Evolutionary conservation across 2,797 vertebrate species (phyloP).

Genomic region (Etheostoma nigrum): DNA sequence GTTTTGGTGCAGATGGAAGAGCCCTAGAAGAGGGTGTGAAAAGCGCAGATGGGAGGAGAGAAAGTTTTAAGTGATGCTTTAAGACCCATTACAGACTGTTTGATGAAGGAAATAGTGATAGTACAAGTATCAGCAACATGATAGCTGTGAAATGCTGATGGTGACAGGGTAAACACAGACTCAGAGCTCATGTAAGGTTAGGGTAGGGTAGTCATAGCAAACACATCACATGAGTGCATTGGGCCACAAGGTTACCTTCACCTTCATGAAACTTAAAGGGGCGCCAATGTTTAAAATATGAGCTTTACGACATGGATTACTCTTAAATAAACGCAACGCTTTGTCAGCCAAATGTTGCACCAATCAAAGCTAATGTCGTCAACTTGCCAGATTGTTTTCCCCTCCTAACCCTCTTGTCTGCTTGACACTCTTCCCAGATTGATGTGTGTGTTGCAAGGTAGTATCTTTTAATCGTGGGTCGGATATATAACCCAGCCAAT

Average conservation of each 20-base stretch:
- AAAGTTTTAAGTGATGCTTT: conserved; percentile 47
- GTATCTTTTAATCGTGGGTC: conserved; percentile 81
- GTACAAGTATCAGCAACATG: conserved; percentile 23
- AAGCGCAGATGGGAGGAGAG: conserved; percentile 24
- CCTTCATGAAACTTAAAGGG: conserved; percentile 76
- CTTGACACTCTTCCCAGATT: conserved; percentile 73
- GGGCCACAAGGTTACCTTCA: conserved; percentile 64
- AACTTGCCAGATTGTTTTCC: conserved; percentile 59
- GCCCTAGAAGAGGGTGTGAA: conserved; percentile 11
- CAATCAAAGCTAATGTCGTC: conserved; percentile 67
- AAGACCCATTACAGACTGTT: conserved; percentile 41
- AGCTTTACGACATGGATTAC: conserved; percentile 49
- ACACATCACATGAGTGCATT: conserved; percentile 43
- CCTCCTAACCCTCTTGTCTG: conserved; percentile 52
- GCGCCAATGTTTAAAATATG: conserved; percentile 73
- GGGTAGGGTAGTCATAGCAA: conserved; percentile 36
- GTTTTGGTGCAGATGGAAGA: conserved; percentile 32
- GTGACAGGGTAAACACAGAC: conserved; percentile 33
- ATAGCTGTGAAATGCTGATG: conserved; percentile 49
- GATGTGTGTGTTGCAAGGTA: conserved; percentile 75
- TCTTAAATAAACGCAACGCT: conserved; percentile 67
- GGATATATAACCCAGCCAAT: conserved; percentile 76
- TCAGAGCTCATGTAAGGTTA: conserved; percentile 33
- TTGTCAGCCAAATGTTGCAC: conserved; percentile 69
- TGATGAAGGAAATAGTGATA: conserved; percentile 36